phyloP scores from a whole-genome alignment of 2,113 vertebrate species.

The Entosphenus tridentatus region DNA sequence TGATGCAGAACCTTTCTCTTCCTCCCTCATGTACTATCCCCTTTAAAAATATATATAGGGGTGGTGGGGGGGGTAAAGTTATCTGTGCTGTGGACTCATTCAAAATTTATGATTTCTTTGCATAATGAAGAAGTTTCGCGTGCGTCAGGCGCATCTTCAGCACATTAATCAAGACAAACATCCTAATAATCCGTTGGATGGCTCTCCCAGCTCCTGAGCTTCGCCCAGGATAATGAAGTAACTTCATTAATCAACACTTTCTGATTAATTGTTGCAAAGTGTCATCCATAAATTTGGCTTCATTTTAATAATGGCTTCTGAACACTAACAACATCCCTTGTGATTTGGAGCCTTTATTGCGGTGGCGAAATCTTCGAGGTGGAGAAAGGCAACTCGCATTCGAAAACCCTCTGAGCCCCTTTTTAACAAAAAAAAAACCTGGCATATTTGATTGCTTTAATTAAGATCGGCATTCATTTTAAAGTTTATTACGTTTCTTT shows the following conservation, averaged over 20 bases:
- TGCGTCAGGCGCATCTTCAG: not conserved
- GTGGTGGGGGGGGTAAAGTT: constrained; percentile 30
- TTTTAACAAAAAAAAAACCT: constrained; percentile 24
- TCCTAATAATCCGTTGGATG: constrained; percentile 4
- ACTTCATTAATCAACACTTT: constrained; percentile 55
- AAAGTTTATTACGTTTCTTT: constrained; percentile 60
- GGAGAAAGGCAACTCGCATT: constrained; percentile 49
- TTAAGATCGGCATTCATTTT: constrained; percentile 92
- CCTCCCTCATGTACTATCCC: not conserved
- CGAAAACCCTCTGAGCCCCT: constrained; percentile 42
- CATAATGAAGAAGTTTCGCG: constrained; percentile 18
- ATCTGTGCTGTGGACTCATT: constrained; percentile 80
- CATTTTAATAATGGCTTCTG: constrained; percentile 59
- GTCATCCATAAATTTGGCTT: constrained; percentile 66
- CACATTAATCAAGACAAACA: constrained; percentile 5
- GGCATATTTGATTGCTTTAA: constrained; percentile 82
- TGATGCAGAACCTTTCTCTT: too few relatives aligned
- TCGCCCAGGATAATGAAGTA: constrained; percentile 36
- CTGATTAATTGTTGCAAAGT: constrained; percentile 72
- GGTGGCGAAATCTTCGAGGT: constrained; percentile 29
- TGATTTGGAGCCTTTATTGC: constrained; percentile 45
- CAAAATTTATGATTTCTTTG: constrained; percentile 98
- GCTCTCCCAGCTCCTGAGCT: constrained; percentile 3
- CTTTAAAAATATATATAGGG: constrained; percentile 8
- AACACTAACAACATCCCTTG: constrained; percentile 44